Evolutionary conservation across 2,888 invertebrate genomes (phyloP), one percentile per base, ranked within the genome.

Genomic region (Drosophila borealis): DNA sequence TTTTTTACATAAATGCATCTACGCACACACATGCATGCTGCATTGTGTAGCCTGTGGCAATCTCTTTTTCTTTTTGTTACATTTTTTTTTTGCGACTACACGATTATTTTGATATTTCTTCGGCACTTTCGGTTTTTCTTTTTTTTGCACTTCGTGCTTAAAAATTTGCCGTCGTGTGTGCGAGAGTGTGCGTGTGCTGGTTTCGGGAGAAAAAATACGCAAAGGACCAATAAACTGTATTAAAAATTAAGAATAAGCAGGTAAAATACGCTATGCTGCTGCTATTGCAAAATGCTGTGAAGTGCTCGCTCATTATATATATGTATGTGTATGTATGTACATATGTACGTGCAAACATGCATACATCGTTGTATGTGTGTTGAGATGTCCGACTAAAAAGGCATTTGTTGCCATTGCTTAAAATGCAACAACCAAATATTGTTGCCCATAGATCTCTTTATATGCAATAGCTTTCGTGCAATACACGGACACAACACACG

Each of bases 41-140:
- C 69, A 74, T 81, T 84, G 63, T 80, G 53, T 55, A 50, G 77
- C 48, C 56, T 74, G 76, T 79, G 73, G 81, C 69, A 81, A 67
- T 76, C 64, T 69, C 63, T 57, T 74, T 59, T 64, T 60, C 46
- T 50, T 70, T 74, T 42, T 45, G 61, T 57, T 62, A 55, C 55
- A 55, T 51, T 57, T 75, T 70, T 60, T 79, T 76, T 80, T 72
- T 72, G 77, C 77, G 72, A 73, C 75, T 69, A 59, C 57, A 61
- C 69, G 64, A 69, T 53, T 77, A 76, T 76, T 76, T 72, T 77
- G 69, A 76, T 72, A 64, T 77, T 69, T 39, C 62, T 64, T 62
- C 71, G 78, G 77, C 56, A 70, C 66, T 60, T 77, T 72, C 64
- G 49, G 46, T 17, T 55, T 66, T 49, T 41, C 34, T 44, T 56